Conservation (phyloP, 2,113 vertebrate species). For the Herpailurus yagouaroundi region DNA sequence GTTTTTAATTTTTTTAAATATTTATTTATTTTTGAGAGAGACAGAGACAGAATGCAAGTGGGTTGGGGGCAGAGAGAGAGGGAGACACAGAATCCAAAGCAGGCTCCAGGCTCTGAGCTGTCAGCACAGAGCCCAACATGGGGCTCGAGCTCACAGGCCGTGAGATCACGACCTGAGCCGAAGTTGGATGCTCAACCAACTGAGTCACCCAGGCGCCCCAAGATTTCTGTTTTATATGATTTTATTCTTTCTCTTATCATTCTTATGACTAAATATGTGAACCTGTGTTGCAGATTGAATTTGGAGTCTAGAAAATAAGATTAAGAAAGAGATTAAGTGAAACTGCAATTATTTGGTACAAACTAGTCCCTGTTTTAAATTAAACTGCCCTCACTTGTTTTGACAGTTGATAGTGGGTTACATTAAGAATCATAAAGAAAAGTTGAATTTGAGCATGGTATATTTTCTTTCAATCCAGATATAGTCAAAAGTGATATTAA, state of each 20-base stretch:
- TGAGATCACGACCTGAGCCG: no score
- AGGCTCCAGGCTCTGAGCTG: no score
- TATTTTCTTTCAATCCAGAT: neutral
- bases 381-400: neutral
- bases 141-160: no score
- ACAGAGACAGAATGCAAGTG: no score
- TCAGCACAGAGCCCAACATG: no score
- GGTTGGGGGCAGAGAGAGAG: no score
- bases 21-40: no score
- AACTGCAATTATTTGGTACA: neutral
- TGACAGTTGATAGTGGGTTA: neutral
- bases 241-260: neutral
- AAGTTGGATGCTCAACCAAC: no score
- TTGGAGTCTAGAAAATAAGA: constrained; percentile 15
- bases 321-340: constrained; percentile 15
- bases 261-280: neutral
- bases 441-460: neutral
- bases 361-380: neutral
- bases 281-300: neutral
- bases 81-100: no score
- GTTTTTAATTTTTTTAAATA: no score
- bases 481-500: neutral
- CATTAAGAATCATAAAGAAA: neutral
- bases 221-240: constrained; percentile 10
- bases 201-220: no score